Percentiles rank a stretch among this genome's conserved stretches.
Conservation (phyloP, 2,113 vertebrate genomes). For the Macquaria ambigua region DNA sequence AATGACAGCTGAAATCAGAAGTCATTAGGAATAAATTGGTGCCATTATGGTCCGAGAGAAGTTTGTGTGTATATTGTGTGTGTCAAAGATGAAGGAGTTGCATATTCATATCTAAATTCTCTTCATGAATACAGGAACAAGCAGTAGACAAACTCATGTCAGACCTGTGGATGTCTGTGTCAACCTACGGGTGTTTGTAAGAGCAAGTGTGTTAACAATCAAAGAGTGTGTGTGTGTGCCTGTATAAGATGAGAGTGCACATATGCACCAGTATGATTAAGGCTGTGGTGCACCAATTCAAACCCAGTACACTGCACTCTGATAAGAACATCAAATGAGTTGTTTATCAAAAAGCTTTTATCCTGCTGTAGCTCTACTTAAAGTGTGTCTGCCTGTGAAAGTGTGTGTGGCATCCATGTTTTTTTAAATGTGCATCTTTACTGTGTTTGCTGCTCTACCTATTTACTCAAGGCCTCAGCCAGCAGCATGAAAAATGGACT, state of each 20-base stretch:
- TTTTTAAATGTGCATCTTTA: conserved; percentile 26
- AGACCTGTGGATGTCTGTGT: conserved; percentile 12
- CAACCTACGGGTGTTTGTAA: conserved; percentile 30
- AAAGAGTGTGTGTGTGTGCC: conserved; percentile 11
- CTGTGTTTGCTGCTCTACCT: conserved; percentile 36
- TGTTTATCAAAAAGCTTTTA: conserved; percentile 86
- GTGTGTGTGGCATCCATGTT: conserved; percentile 36
- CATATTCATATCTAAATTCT: conserved; percentile 39
- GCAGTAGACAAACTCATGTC: conserved; percentile 39
- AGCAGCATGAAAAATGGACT: conserved; percentile 77
- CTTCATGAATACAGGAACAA: conserved; percentile 35
- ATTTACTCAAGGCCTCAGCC: conserved; percentile 54
- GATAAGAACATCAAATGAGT: conserved; percentile 72
- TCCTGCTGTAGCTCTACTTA: conserved; percentile 55
- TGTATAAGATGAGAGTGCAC: conserved; percentile 18
- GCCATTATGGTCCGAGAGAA: conserved; percentile 61
- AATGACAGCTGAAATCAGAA: conserved; percentile 69
- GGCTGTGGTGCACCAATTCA: conserved; percentile 44
- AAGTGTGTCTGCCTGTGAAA: conserved; percentile 45
- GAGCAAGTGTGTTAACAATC: conserved; percentile 36
- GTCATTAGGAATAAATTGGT: conserved; percentile 77
- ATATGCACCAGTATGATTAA: conserved; percentile 54
- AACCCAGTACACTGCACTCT: conserved; percentile 57
- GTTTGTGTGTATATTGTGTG: conserved; percentile 11
- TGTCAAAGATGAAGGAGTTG: conserved; percentile 34